Percentiles rank a stretch among this genome's conserved stretches.
These are phyloP conservation scores for Cantharis nigra DNA, from an alignment of 2,888 invertebrate genomes.

Conservation along the genomic window DNA sequence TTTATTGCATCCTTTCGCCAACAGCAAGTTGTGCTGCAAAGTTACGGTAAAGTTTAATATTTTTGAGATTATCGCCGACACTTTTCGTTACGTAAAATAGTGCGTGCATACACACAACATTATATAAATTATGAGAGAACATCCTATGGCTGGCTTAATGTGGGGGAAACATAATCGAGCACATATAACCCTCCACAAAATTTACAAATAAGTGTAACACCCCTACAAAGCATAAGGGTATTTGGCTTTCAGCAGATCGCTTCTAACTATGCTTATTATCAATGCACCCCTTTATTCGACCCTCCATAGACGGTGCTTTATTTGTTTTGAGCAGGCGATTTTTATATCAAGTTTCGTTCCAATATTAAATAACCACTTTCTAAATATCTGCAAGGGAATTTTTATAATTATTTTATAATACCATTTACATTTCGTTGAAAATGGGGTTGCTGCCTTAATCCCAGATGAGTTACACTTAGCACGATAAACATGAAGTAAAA, in stretches of 20 bases:
- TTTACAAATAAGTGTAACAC: conserved; percentile 24
- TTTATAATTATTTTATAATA: not conserved
- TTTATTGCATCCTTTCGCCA: not conserved
- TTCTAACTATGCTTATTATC: conserved; percentile 27
- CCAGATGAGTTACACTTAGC: not conserved
- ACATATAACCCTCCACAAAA: conserved; percentile 14
- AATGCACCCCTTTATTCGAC: conserved; percentile 21
- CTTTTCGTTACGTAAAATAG: conserved; percentile 1
- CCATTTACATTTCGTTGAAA: not conserved
- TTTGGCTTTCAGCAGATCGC: conserved; percentile 25
- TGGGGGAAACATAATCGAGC: conserved; percentile 18
- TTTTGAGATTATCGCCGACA: not conserved
- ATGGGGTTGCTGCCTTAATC: not conserved
- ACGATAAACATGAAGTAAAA: conserved; percentile 13
- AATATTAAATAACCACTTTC: conserved; percentile 8
- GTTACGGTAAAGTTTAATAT: not conserved
- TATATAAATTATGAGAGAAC: conserved; percentile 17
- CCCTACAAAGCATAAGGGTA: conserved; percentile 25
- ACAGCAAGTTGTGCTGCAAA: not conserved
- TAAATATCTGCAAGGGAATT: not conserved
- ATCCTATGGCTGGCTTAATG: conserved; percentile 8
- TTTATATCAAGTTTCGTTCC: conserved; percentile 20
- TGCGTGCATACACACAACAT: not conserved
- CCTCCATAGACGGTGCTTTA: conserved; percentile 11
- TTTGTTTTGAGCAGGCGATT: conserved; percentile 20